These are phyloP conservation scores for Catonia carolina DNA, from an alignment of 2,888 invertebrate genomes.

Conservation along the genomic window DNA sequence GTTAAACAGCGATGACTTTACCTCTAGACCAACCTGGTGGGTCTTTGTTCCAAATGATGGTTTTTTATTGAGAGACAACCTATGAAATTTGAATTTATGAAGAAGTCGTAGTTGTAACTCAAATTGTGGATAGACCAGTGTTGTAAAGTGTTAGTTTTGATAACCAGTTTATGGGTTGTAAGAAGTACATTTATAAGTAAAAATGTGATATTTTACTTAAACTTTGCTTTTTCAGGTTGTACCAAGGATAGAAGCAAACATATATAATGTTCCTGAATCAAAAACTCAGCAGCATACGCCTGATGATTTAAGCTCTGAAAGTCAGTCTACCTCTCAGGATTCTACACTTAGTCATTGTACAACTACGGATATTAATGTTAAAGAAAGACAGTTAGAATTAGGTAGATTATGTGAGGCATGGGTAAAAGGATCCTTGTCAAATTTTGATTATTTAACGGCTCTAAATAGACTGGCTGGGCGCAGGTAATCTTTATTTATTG, in stretches of 20 bases:
- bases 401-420: conserved; percentile 46
- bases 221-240: too few species aligned
- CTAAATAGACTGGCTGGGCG: conserved; percentile 75
- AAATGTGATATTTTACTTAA: too few species aligned
- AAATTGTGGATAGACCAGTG: too few species aligned
- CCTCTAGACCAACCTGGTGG: too few species aligned
- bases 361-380: neutral
- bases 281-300: neutral
- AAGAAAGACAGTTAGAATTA: neutral
- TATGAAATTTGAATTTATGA: too few species aligned
- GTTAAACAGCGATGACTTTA: too few species aligned
- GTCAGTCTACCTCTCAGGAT: neutral
- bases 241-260: conserved; percentile 33
- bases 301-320: neutral
- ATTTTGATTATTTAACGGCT: conserved; percentile 86
- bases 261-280: conserved; percentile 29
- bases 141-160: too few species aligned
- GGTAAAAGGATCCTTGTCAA: conserved; percentile 80
- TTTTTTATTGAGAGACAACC: too few species aligned
- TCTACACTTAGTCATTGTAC: neutral
- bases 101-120: too few species aligned
- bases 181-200: too few species aligned
- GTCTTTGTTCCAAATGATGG: too few species aligned
- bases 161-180: too few species aligned
- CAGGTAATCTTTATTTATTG: conserved; percentile 24